Evolutionary conservation across 2,113 vertebrate species (phyloP).

Genomic region (Panthera uncia): DNA sequence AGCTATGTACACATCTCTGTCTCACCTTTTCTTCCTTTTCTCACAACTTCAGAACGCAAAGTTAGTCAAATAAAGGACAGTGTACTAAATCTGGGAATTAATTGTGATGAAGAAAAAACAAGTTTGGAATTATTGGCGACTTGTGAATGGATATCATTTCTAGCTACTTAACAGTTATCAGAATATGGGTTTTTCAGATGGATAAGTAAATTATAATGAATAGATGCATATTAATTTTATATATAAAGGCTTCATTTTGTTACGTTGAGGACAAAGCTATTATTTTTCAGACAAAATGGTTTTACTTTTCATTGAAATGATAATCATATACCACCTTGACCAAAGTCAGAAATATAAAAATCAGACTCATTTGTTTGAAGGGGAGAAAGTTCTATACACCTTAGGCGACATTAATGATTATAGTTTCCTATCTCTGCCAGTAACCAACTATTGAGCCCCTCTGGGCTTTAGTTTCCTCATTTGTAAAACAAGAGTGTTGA

Average conservation of each 20-base stretch:
- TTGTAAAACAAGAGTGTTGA: not conserved
- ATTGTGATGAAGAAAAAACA: not conserved
- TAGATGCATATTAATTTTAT: not conserved
- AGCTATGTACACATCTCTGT: not conserved
- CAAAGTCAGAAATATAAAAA: not conserved
- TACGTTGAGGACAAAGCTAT: not conserved
- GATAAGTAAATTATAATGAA: not conserved
- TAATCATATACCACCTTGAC: not conserved
- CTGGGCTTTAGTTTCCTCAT: not conserved
- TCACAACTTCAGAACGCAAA: not conserved
- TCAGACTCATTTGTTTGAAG: constrained; percentile 15
- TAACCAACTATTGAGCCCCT: not conserved
- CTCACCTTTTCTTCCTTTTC: not conserved
- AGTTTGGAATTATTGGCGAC: not conserved
- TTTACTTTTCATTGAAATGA: constrained; percentile 22
- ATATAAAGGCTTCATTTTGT: constrained; percentile 7
- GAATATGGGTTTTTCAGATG: not conserved
- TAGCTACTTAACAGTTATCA: not conserved
- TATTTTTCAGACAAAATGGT: constrained; percentile 38
- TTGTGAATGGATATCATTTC: not conserved
- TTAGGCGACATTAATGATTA: not conserved
- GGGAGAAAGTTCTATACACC: not conserved
- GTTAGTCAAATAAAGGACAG: not conserved
- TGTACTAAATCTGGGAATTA: not conserved
- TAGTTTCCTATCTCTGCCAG: not conserved